Evolutionary conservation across 1,140 invertebrate species (phyloP).

Genomic region (Trichogramma pretiosum): DNA sequence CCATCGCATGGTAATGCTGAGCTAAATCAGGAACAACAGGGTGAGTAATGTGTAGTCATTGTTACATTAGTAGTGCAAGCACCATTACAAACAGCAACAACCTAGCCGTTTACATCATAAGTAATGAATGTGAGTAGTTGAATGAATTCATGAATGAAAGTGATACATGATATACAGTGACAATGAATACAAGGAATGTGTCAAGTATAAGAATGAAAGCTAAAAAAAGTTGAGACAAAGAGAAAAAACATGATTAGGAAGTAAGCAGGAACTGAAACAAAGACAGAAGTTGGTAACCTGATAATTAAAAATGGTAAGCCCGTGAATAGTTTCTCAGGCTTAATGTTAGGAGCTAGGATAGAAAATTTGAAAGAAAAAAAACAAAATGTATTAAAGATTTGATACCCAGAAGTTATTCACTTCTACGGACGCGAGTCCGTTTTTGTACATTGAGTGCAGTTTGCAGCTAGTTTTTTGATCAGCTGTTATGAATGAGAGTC

Average conservation of each 20-base stretch:
- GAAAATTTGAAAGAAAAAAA: too few relatives aligned
- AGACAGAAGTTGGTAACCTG: constrained; percentile 24
- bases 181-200: background rate
- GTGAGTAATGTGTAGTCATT: constrained; percentile 35
- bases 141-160: constrained; percentile 33
- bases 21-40: constrained; percentile 43
- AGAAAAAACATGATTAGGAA: constrained; percentile 9
- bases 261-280: constrained; percentile 5
- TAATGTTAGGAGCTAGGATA: constrained; percentile 43
- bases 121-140: constrained; percentile 42
- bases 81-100: constrained; percentile 49
- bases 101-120: constrained; percentile 46
- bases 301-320: constrained; percentile 48
- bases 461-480: constrained; percentile 36
- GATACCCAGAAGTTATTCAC: constrained; percentile 39
- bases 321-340: constrained; percentile 46
- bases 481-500: constrained; percentile 42
- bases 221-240: constrained; percentile 23
- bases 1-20: constrained; percentile 39
- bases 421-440: constrained; percentile 35
- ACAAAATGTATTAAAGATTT: too few relatives aligned
- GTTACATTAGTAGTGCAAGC: constrained; percentile 43
- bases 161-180: constrained; percentile 1
- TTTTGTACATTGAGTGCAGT: constrained; percentile 45
- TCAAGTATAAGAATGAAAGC: constrained; percentile 25